Percentiles rank a stretch among this genome's conserved stretches.
Evolutionary conservation across 2,888 invertebrate species (phyloP).

Genomic region (Drosophila neotestacea): DNA sequence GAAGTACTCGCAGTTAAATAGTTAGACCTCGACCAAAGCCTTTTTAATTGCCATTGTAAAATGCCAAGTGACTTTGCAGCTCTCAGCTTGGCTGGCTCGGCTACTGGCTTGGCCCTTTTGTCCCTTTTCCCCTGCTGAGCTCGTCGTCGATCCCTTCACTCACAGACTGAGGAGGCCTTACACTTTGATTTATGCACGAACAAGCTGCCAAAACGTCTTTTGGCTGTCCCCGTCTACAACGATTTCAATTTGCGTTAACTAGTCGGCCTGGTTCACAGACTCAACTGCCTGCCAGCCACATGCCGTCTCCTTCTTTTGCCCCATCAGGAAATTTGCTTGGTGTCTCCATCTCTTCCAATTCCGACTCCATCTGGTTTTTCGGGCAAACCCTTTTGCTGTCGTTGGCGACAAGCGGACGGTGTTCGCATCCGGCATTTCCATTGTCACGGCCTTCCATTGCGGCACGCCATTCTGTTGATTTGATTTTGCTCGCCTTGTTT

Average conservation of each 20-base stretch:
- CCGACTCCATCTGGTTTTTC: conserved; percentile 11
- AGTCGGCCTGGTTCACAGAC: conserved; percentile 57
- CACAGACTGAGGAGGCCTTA: conserved; percentile 25
- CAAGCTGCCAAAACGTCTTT: conserved; percentile 67
- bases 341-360: background rate
- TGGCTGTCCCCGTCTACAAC: conserved; percentile 54
- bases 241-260: conserved; percentile 71
- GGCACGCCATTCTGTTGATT: conserved; percentile 69
- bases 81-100: conserved; percentile 34
- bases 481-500: conserved; percentile 60
- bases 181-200: conserved; percentile 70
- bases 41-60: conserved; percentile 65
- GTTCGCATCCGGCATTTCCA: conserved; percentile 51
- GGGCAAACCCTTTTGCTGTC: conserved; percentile 69
- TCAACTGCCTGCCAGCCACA: conserved; percentile 18
- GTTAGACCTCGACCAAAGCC: conserved; percentile 55
- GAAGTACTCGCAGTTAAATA: conserved; percentile 38
- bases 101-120: conserved; percentile 14
- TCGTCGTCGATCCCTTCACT: background rate
- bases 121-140: background rate
- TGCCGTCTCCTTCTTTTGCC: background rate
- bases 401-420: conserved; percentile 37
- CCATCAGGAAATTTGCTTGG: background rate
- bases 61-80: conserved; percentile 51
- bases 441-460: conserved; percentile 57